Base-by-base conservation (phyloP, 2,797 vertebrate species). In the Etheostoma perlongum region DNA sequence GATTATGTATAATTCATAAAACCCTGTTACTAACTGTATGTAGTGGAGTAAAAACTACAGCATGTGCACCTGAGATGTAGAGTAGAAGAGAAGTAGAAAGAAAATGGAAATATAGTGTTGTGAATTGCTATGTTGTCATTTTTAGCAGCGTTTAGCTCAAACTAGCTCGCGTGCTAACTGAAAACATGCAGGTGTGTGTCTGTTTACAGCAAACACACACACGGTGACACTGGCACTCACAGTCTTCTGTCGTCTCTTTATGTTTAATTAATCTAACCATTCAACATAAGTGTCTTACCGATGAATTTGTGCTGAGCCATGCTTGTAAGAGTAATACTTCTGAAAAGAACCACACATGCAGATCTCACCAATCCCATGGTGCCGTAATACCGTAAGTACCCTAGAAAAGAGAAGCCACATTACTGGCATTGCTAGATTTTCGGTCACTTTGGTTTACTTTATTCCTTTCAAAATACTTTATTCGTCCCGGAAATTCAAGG, bases 221-320 rank as follows among this genome's bases (percentile, higher is more conserved):
- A 0, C 0, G 33, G 2, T 4, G 4, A 52, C 55, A 10, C 46
- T 5, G 8, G 49, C 55, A 12, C 46, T 15, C 1, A 0, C 2
- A 4, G 19, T 5, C 25, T 10, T 23, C 4, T 4, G 0, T 7
- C 14, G 13, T 18, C 3, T 18, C 53, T 5, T 30, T 5, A 6
- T 11, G 0, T 9, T 54, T 36, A 16, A 19, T 0, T 9, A 18
- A 36, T 1, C 1, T 0, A 7, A 2, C 0, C 6, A 8, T 52
- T 8, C 27, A 66, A 72, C 19, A 15, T 2, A 1, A 3, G 4
- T 5, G 1, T 62, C 91, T 89, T 85, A 96, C 95, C 95, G 6
- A 95, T 92, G 44, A 94, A 92, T 54, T 13, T 93, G 60, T 84
- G 49, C 44, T 53, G 84, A 5, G 91, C 86, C 95, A 96, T 95